Evolutionary conservation across 2,888 invertebrate genomes (phyloP).

Genomic region (Merodon equestris): DNA sequence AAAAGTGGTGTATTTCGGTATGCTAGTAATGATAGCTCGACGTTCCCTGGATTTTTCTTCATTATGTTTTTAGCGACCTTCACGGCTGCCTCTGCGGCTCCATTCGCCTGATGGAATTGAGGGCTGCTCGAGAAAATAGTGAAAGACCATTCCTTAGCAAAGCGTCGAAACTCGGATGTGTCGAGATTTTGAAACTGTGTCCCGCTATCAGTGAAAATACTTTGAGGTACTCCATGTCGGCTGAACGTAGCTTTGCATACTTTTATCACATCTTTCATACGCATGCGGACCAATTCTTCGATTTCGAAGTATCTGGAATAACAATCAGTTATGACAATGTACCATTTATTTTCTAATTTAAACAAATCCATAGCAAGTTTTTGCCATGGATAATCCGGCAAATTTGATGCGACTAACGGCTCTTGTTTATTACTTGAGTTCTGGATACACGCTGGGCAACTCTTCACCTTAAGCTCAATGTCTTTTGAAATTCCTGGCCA

Average conservation of each 20-base stretch:
- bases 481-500: conserved; percentile 8
- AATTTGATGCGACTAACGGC: too few relatives aligned
- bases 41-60: not conserved
- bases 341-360: too few relatives aligned
- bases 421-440: conserved; percentile 8
- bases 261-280: too few relatives aligned
- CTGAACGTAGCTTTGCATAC: not conserved
- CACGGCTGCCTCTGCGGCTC: conserved; percentile 11
- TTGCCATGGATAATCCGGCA: conserved; percentile 13
- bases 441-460: conserved; percentile 12
- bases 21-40: too few relatives aligned
- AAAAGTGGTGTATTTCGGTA: too few relatives aligned
- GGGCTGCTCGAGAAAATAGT: conserved; percentile 1
- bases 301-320: too few relatives aligned
- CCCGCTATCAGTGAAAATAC: too few relatives aligned
- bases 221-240: not conserved
- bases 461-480: conserved; percentile 3
- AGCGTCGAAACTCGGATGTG: not conserved
- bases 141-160: conserved; percentile 14
- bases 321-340: too few relatives aligned
- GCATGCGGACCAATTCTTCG: too few relatives aligned
- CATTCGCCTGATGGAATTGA: too few relatives aligned
- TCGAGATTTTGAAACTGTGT: too few relatives aligned
- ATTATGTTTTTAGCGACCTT: conserved; percentile 9
- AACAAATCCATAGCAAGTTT: conserved; percentile 15